Percentiles rank a stretch among this genome's conserved stretches.
These are phyloP conservation scores for Petaurus breviceps DNA, from an alignment of 2,113 vertebrate genomes.

Conservation along the genomic window DNA sequence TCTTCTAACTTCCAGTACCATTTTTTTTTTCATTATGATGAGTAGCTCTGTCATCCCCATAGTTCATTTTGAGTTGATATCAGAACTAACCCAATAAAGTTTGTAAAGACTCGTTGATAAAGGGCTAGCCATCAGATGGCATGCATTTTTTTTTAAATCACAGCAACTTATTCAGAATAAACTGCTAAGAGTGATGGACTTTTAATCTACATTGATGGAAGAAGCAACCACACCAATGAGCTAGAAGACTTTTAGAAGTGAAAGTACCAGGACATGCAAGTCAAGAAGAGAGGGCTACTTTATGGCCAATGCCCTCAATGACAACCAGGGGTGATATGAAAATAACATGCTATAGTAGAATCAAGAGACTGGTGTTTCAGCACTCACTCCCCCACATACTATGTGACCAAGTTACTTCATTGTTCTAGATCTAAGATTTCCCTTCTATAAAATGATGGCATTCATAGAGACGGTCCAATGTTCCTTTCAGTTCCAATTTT, in stretches of 20 bases:
- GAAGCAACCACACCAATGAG: not conserved
- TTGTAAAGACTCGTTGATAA: not conserved
- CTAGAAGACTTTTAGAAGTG: not conserved
- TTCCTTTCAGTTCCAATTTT: not conserved
- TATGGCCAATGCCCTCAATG: not conserved
- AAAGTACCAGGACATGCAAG: not conserved
- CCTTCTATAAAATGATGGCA: not conserved
- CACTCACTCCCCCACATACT: not conserved
- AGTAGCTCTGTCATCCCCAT: not conserved
- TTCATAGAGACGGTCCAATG: not conserved
- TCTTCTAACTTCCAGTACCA: not conserved
- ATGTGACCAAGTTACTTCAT: not conserved
- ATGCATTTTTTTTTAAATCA: not conserved
- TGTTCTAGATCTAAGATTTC: not conserved
- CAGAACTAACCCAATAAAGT: not conserved
- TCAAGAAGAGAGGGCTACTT: not conserved
- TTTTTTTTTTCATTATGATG: not conserved
- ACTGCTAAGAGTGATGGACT: not conserved
- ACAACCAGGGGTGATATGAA: not conserved
- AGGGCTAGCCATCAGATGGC: not conserved
- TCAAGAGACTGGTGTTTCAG: not conserved
- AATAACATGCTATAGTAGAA: not conserved
- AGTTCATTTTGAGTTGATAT: not conserved
- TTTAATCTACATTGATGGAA: not conserved
- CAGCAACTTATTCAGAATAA: not conserved